A percentile compares a stretch with the other conserved stretches of the same genome.
phyloP scores from a whole-genome alignment of 1,140 invertebrate species.

The Phymorhynchus buccinoides region DNA sequence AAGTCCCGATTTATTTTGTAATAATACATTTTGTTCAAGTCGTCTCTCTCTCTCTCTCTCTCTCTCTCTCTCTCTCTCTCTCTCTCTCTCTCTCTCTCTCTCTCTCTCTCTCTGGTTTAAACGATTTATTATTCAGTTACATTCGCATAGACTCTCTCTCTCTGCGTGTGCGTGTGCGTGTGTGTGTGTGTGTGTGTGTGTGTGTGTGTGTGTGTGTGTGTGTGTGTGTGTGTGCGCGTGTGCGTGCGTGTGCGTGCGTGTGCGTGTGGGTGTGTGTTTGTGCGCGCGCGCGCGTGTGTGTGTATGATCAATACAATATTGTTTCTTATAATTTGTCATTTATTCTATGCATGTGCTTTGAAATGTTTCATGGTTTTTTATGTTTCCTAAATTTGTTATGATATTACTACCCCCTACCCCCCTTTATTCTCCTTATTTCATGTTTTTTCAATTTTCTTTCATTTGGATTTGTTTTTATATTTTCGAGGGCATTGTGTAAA shows the following conservation, averaged over 20 bases:
- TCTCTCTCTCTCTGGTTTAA: not conserved
- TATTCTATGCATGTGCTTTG: too few species aligned
- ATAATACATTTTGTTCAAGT: not conserved
- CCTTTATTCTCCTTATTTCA: not conserved
- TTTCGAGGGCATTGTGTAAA: not conserved
- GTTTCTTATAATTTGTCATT: too few species aligned
- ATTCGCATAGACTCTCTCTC: too few species aligned
- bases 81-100: not conserved
- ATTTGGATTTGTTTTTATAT: not conserved
- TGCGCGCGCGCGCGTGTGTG: too few species aligned
- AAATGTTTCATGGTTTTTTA: too few species aligned
- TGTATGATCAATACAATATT: too few species aligned
- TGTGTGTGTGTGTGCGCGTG: constrained; percentile 17
- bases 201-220: constrained; percentile 13
- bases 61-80: too few species aligned
- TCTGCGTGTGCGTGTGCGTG: not conserved
- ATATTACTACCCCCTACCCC: too few species aligned
- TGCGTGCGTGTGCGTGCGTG: constrained; percentile 21
- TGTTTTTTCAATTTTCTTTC: not conserved
- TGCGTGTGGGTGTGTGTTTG: constrained; percentile 8
- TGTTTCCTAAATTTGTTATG: too few species aligned
- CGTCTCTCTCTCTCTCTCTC: not conserved
- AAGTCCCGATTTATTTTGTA: too few species aligned
- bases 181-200: constrained; percentile 18
- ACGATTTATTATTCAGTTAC: not conserved